phyloP scores from a whole-genome alignment of 2,797 vertebrate genomes.

The Mormyrops boulengeri region DNA sequence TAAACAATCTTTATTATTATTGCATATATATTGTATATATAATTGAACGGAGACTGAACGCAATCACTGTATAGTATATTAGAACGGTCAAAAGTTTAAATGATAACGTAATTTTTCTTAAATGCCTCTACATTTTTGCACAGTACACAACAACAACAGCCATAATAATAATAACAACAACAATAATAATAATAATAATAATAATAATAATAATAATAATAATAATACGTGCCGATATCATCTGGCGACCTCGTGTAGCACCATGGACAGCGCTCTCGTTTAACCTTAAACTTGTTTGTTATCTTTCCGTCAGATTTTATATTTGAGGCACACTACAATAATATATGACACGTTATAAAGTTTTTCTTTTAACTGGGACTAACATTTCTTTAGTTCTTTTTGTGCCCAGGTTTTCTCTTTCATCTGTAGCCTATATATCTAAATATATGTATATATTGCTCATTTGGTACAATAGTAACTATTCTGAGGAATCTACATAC shows the following conservation, averaged over 20 bases:
- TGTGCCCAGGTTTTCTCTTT: neutral
- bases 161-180: neutral
- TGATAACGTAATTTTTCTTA: neutral
- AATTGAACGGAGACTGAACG: neutral
- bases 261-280: constrained; percentile 86
- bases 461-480: neutral
- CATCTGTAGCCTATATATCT: neutral
- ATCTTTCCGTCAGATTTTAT: constrained; percentile 62
- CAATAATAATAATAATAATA: constrained; percentile 12
- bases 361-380: constrained; percentile 30
- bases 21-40: neutral
- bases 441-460: neutral
- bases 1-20: constrained; percentile 22
- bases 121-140: neutral
- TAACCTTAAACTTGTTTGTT: constrained; percentile 51
- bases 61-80: neutral
- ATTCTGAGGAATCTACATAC: neutral
- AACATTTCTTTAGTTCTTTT: neutral
- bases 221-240: constrained; percentile 61
- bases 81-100: neutral
- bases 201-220: neutral
- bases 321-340: constrained; percentile 40
- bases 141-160: neutral
- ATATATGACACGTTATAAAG: constrained; percentile 46
- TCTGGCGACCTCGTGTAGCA: constrained; percentile 66